Evolutionary conservation across 2,888 invertebrate genomes (phyloP), one percentile per base, ranked within the genome.

Genomic region (Melinopterus prodromus): DNA sequence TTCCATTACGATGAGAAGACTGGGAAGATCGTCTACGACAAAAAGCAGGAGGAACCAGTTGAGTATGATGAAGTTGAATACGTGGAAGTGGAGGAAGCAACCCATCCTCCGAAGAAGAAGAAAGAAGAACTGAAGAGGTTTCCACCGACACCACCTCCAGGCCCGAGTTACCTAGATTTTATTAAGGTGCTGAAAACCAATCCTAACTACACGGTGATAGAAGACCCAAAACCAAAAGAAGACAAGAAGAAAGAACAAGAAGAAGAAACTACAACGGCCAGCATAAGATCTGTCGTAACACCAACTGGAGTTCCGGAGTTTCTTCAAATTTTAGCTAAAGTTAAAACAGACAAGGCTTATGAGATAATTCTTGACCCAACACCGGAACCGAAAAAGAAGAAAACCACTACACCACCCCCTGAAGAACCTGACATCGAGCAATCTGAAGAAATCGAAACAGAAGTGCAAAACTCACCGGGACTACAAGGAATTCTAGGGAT

Each of bases 1-100:
- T 89, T 86, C 80, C 87, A 88, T 80, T 89, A 89, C 81, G 89
- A 89, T 80, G 88, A 87, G 75, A 86, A 87, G 83, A 87, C 86
- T 14, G 86, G 86, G 2, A 84, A 85, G 81, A 89, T 89, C 53
- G 83, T 89, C 69, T 90, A 90, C 78, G 86, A 88, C 75, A 85
- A 86, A 69, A 83, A 78, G 78, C 81, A 78, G 78, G 84, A 72
- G 85, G 84, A 85, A 37, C 85, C 85, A 36, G 82, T 82, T 16
- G 85, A 85, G 72, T 83, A 85, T 14, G 80, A 81, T 9, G 83
- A 84, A 69, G 79, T 82, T 71, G 86, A 86, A 70, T 85, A 86
- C 74, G 82, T 84, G 37, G 87, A 87, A 9, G 78, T 79, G n/a
- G 80, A 81, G 76, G 84, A 81, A 80, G 83, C 16, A 77, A 83